Evolutionary conservation across 2,797 vertebrate species (phyloP), one percentile per base, ranked within the genome.

Genomic region (Eremophila alpestris): DNA sequence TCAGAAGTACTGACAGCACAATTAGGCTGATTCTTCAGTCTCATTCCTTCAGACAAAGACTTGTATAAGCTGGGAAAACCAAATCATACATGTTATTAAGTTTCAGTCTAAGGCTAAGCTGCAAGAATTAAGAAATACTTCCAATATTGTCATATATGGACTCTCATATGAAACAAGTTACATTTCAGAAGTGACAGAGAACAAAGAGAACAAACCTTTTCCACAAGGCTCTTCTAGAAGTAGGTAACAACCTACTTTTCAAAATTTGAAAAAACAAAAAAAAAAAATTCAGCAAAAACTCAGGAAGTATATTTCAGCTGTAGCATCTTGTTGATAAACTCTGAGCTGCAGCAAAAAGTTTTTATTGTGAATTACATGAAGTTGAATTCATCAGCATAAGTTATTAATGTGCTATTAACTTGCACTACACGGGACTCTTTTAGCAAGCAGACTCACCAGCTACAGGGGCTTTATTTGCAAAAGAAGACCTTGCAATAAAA

Each of bases 51-150:
- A 92, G 98, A 98, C 46, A 97, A 93, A 82, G 98, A 97, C 87
- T 98, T 97, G 88, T 98, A 97, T 80, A 98, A 97, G 62, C 98
- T 98, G 89, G 36, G 36, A 90, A 97, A 97, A 97, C 30, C 97
- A 65, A 97, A 96, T 81, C 6, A 71, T 24, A 74, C 5, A 73
- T 2, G 5, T 82, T 46, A 92, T n/a, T 82, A 63, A 75, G 59
- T 77, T 82, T 59, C 93, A 91, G 69, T 49, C 29, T 83, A 92
- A 83, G 45, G 38, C 22, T 95, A 40, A 95, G 21, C 9, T 67
- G 41, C 51, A 95, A 81, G 67, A 90, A 58, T 49, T 51, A 73
- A 85, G 45, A 13, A 46, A 34, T 60, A 55, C 36, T 58, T 83
- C 65, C 43, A 77, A 27, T 84, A 84, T 68, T 13, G 63, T n/a